Base-by-base conservation (phyloP, 2,888 invertebrate genomes). In the Meganola albula region DNA sequence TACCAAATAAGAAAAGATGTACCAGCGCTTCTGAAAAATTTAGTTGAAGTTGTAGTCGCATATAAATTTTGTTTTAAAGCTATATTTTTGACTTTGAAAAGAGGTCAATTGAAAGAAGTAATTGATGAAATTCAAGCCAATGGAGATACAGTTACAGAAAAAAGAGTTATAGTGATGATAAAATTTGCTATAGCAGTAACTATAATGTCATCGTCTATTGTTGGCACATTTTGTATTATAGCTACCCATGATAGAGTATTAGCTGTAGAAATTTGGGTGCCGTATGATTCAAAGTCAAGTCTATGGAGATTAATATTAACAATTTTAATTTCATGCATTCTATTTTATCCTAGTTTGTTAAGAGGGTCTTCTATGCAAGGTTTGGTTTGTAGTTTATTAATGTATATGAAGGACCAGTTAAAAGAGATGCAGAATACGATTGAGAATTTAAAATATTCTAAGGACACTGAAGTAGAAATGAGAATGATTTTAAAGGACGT, bases 331-430 rank as follows among this genome's bases (percentile, higher is more conserved):
- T 0, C 72, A 1, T 56, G 60, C 0, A 2, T 60, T 0, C 33
- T 61, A 1, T 65, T 77, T 13, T 41, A 72, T 0, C 75, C 77
- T 1, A 60, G 61, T 13, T 32, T 63, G 1, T 64, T 60, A 11
- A 57, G 82, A 48, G 73, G 64, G 0, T 64, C 72, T 18, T 72
- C 70, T 1, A 71, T 82, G 51, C 75, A 82, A 49, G 78, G 78
- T 0, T 54, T 80, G 1, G 60, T 82, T 0, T 77, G 78, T 40
- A 73, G 78, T 21, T 43, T 80, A 12, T 50, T 74, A 1, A 69
- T 82, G 61, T 83, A 82, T 36, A 33, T 83, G 20, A 74, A 78
- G 30, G 79, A 82, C 26, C 82, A 83, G 36, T 34, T 82, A n/a
- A 38, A 59, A 2, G 60, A 67, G 10, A 34, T 83, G 21, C 78